A percentile compares a stretch with the other conserved stretches of the same genome.
Evolutionary conservation across 1,140 invertebrate genomes (phyloP).

Genomic region (Drosophila ogumai): DNA sequence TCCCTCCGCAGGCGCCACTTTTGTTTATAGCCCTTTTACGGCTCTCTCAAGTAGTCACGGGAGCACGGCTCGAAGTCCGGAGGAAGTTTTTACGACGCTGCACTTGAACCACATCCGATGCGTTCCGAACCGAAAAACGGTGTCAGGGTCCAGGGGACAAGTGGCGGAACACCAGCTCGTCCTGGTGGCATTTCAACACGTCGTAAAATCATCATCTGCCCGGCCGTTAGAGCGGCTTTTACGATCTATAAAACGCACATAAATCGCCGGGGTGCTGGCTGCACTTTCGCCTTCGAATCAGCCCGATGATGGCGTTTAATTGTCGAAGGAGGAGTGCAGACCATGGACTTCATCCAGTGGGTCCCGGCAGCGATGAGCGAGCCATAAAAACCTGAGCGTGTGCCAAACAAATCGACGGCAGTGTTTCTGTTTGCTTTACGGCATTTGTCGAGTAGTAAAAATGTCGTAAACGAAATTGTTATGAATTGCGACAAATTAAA

Average conservation of each 20-base stretch:
- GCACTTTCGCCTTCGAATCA: conserved; percentile 62
- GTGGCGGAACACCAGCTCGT: conserved; percentile 46
- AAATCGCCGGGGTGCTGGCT: conserved; percentile 64
- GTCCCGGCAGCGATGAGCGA: conserved; percentile 21
- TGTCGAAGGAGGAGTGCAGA: conserved; percentile 43
- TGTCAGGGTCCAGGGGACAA: conserved; percentile 48
- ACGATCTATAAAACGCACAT: conserved; percentile 82
- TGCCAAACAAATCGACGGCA: conserved; percentile 60
- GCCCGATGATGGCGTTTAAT: conserved; percentile 66
- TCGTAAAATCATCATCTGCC: conserved; percentile 77
- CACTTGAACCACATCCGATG: conserved; percentile 66
- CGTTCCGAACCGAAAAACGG: conserved; percentile 26
- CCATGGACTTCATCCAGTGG: conserved; percentile 12
- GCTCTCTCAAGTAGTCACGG: conserved; percentile 66
- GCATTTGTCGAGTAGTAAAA: conserved; percentile 73
- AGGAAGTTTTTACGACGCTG: conserved; percentile 73
- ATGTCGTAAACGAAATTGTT: conserved; percentile 82
- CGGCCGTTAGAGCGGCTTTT: conserved; percentile 70
- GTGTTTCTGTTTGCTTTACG: conserved; percentile 77
- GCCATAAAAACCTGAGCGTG: conserved; percentile 53
- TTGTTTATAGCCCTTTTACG: conserved; percentile 79
- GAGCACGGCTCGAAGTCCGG: conserved; percentile 1
- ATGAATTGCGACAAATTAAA: conserved; percentile 82
- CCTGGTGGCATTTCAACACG: conserved; percentile 69
- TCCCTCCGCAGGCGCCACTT: conserved; percentile 56